phyloP scores from a whole-genome alignment of 1,140 invertebrate genomes.

The Littorina saxatilis region DNA sequence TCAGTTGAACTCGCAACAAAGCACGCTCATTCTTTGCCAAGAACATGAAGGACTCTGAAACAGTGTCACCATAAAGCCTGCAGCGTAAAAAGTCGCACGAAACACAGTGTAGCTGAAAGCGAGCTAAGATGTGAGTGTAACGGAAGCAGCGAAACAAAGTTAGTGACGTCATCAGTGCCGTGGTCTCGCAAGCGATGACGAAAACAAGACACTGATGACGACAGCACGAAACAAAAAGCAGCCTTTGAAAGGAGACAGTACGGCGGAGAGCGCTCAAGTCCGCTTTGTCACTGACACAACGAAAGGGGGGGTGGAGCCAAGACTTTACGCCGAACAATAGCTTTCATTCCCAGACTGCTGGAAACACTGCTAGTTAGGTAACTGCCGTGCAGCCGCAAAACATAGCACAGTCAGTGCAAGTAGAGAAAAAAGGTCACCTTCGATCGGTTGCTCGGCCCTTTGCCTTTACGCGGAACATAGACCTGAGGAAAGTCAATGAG shows the following conservation, averaged over 20 bases:
- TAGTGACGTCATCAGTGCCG: constrained; percentile 30
- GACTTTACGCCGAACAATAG: constrained; percentile 6
- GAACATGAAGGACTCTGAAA: constrained; percentile 41
- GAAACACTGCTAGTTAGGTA: constrained; percentile 23
- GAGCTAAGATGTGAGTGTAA: constrained; percentile 30
- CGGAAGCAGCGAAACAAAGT: constrained; percentile 35
- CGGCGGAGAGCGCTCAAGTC: constrained; percentile 31
- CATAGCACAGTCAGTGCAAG: constrained; percentile 26
- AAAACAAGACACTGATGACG: background rate
- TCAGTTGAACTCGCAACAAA: background rate
- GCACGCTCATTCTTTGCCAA: constrained; percentile 31
- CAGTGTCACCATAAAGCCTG: constrained; percentile 27
- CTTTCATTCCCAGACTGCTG: constrained; percentile 23
- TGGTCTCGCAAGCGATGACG: background rate
- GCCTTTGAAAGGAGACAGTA: constrained; percentile 34
- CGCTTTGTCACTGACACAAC: constrained; percentile 6
- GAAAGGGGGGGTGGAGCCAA: background rate
- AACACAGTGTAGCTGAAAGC: constrained; percentile 29
- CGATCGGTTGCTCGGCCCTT: constrained; percentile 43
- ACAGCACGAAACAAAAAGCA: constrained; percentile 11
- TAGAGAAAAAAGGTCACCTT: constrained; percentile 44
- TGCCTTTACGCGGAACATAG: constrained; percentile 38
- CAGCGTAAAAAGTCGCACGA: constrained; percentile 10
- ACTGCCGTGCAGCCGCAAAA: constrained; percentile 35
- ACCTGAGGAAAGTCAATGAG: constrained; percentile 40